A percentile compares a stretch with the other conserved stretches of the same genome.
Conservation (phyloP, 2,797 vertebrate genomes). For the Champsocephalus esox region DNA sequence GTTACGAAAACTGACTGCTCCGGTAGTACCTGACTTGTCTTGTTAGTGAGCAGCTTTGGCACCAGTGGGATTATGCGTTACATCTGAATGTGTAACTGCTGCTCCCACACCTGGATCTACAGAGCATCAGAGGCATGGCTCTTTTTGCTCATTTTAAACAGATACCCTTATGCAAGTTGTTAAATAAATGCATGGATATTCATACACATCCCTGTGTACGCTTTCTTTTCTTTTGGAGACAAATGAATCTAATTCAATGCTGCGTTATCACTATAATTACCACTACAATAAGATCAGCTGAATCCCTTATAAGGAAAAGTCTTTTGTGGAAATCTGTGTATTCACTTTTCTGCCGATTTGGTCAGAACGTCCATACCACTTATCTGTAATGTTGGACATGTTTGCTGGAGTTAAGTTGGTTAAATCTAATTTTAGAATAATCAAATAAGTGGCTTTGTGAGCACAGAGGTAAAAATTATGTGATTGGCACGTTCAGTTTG, state of each 20-base stretch:
- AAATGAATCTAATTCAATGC: background rate
- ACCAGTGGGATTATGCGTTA: background rate
- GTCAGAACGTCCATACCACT: no score
- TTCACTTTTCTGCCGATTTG: no score
- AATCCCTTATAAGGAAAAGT: background rate
- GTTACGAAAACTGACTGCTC: background rate
- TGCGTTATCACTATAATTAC: background rate
- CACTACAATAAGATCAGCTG: background rate
- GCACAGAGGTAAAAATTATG: no score
- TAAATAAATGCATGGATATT: no score
- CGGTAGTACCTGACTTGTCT: conserved; percentile 29
- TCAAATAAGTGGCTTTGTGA: no score
- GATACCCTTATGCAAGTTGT: background rate
- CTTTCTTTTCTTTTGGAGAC: background rate
- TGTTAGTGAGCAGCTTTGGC: conserved; percentile 18
- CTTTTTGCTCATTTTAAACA: background rate
- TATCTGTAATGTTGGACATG: no score
- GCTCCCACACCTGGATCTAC: background rate
- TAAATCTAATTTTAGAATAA: no score
- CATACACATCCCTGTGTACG: background rate
- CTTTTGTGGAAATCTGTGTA: background rate
- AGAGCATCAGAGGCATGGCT: background rate
- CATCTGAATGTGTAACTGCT: background rate
- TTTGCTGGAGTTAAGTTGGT: no score
- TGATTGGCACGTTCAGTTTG: no score